Conservation (phyloP, 1,140 invertebrate genomes). For the Brachionus rubens region DNA sequence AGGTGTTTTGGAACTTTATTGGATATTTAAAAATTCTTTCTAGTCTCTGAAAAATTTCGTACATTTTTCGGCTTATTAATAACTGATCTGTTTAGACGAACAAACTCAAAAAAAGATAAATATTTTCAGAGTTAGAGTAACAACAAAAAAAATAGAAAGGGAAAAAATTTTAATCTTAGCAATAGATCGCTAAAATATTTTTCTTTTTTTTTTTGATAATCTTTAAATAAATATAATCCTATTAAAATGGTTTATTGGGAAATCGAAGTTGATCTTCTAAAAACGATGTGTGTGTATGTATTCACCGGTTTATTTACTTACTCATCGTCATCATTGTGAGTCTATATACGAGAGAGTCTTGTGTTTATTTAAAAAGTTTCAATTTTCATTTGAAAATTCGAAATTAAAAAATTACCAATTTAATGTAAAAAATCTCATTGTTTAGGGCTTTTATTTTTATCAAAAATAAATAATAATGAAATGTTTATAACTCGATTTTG, state of each 20-base stretch:
- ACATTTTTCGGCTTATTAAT: slow-evolving; percentile 42
- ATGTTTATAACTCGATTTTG: not conserved
- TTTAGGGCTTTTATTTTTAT: not conserved
- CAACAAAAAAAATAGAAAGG: too few relatives aligned
- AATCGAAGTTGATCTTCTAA: slow-evolving; percentile 14
- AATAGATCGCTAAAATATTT: not conserved
- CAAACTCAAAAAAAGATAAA: slow-evolving; percentile 26
- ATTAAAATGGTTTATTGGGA: slow-evolving; percentile 27
- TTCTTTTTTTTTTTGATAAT: not conserved
- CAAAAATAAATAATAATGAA: not conserved
- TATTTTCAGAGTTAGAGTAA: slow-evolving; percentile 19
- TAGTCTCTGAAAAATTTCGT: too few relatives aligned
- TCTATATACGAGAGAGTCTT: too few relatives aligned
- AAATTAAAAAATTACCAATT: not conserved
- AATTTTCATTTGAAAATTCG: slow-evolving; percentile 22
- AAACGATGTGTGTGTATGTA: not conserved
- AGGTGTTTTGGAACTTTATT: too few relatives aligned
- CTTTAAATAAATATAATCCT: slow-evolving; percentile 37
- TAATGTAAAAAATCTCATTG: slow-evolving; percentile 17
- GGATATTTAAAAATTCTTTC: too few relatives aligned
- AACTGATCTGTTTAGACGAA: not conserved
- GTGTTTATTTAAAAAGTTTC: slow-evolving; percentile 24
- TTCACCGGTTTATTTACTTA: slow-evolving; percentile 35
- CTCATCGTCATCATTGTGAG: not conserved
- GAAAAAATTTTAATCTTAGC: slow-evolving; percentile 31